These are phyloP conservation scores for Halichoerus grypus DNA, from an alignment of 2,113 vertebrate genomes.

Conservation along the genomic window DNA sequence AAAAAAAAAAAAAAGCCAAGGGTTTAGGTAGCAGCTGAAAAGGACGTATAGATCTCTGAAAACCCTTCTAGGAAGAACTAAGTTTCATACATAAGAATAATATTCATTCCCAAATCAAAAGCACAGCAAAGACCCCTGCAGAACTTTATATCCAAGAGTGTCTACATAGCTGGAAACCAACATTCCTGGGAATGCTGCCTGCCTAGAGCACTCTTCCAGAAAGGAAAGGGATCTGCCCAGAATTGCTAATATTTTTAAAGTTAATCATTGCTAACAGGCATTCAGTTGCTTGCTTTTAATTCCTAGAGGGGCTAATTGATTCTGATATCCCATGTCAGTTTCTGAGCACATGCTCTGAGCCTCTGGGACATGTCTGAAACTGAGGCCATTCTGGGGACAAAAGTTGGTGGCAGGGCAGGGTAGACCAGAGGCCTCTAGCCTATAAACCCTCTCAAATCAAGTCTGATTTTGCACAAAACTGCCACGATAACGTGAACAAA, in stretches of 20 bases:
- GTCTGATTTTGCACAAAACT: constrained; percentile 82
- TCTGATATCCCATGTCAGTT: neutral
- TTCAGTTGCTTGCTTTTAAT: constrained; percentile 54
- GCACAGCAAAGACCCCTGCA: neutral
- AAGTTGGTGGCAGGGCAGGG: constrained; percentile 47
- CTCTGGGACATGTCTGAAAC: constrained; percentile 54
- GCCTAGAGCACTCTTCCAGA: constrained; percentile 43
- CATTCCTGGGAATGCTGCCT: constrained; percentile 49
- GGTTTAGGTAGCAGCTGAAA: neutral
- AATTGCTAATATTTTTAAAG: constrained; percentile 66
- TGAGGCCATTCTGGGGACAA: neutral
- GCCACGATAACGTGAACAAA: constrained; percentile 77
- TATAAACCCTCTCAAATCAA: constrained; percentile 79
- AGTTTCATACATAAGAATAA: neutral
- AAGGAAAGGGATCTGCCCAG: constrained; percentile 26
- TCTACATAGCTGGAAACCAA: constrained; percentile 23
- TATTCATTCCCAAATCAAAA: neutral
- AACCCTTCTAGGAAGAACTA: constrained; percentile 22
- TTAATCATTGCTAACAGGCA: constrained; percentile 66
- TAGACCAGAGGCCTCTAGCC: constrained; percentile 64
- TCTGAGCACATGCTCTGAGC: neutral
- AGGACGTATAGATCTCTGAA: neutral
- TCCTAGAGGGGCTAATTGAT: constrained; percentile 48
- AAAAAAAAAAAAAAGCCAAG: neutral
- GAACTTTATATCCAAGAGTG: neutral